Base-by-base conservation (phyloP, 2,113 vertebrate genomes). In the Spilogale gracilis region DNA sequence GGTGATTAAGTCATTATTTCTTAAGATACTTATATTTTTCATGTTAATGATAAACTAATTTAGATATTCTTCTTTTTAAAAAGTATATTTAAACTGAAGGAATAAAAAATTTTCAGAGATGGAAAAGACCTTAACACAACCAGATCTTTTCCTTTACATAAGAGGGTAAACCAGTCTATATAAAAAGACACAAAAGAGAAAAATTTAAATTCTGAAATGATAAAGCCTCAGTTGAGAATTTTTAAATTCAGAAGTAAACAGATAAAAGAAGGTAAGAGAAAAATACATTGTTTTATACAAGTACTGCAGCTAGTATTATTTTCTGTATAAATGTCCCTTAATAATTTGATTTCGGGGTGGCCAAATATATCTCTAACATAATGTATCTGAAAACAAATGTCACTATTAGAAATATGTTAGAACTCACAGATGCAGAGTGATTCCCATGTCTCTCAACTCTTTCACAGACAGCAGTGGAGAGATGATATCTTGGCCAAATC, bases 401-500 rank as follows among this genome's bases (percentile, higher is more conserved):
- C 58, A 92, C 58, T 95, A 67, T n/a, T 90, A 94, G 73, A 94
- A 94, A 50, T 45, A 58, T 0, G 3, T 32, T 71, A 91, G 97
- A 81, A 98, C 99, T 99, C 98, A 99, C 99, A 99, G 98, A 97
- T 99, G 99, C 96, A 99, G 98, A 63, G 99, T 99, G 98, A 99
- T 99, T 52, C 99, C 99, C 99, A 99, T 99, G 98, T 99, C 99
- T 98, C 99, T 98, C 69, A 99, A 98, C 97, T 99, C 99, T 98
- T 99, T 99, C 98, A 99, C 99, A 23, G 99, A 99, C 30, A 99
- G 98, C 97, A 99, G 99, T 25, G 99, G 99, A 85, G 99, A 99
- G 98, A 99, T 99, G 97, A 99, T 99, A 98, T 99, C 99, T 98
- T 99, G 99, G n/a, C 99, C 99, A 97, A 99, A 99, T 97, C 99